Evolutionary conservation across 2,113 vertebrate species (phyloP).

Genomic region (Eulacestoma nigropectus): DNA sequence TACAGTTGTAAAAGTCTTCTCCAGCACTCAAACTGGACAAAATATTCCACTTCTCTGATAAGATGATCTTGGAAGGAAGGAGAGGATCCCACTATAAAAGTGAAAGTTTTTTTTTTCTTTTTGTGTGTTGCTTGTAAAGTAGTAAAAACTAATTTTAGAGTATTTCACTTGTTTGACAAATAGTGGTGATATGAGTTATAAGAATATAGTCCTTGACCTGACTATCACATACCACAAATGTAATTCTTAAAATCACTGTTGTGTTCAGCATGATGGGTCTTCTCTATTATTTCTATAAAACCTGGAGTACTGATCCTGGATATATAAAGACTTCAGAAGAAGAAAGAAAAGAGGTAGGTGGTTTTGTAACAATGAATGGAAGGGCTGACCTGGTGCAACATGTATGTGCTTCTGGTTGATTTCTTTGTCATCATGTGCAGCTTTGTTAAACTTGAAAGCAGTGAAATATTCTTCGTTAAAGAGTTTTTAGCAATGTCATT

Average conservation of each 20-base stretch:
- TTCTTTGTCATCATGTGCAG: not conserved
- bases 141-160: not conserved
- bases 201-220: slow-evolving; percentile 74
- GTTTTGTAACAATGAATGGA: not conserved
- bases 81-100: not conserved
- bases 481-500: not conserved
- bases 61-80: not conserved
- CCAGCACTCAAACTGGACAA: not conserved
- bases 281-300: slow-evolving; percentile 88
- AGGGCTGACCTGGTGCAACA: not conserved
- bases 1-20: not conserved
- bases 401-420: not conserved
- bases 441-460: not conserved
- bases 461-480: not conserved
- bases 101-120: not conserved
- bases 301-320: slow-evolving; percentile 87
- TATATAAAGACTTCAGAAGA: slow-evolving; percentile 84
- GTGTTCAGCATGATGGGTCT: slow-evolving; percentile 73
- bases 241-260: slow-evolving; percentile 73
- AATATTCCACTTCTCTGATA: not conserved
- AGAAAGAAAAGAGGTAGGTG: slow-evolving; percentile 86
- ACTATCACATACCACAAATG: slow-evolving; percentile 69
- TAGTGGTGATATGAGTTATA: not conserved
- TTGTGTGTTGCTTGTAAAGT: not conserved
- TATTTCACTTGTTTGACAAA: not conserved